A percentile compares a stretch with the other conserved stretches of the same genome.
phyloP scores from a whole-genome alignment of 2,113 vertebrate species.

The Gasterosteus nipponicus region DNA sequence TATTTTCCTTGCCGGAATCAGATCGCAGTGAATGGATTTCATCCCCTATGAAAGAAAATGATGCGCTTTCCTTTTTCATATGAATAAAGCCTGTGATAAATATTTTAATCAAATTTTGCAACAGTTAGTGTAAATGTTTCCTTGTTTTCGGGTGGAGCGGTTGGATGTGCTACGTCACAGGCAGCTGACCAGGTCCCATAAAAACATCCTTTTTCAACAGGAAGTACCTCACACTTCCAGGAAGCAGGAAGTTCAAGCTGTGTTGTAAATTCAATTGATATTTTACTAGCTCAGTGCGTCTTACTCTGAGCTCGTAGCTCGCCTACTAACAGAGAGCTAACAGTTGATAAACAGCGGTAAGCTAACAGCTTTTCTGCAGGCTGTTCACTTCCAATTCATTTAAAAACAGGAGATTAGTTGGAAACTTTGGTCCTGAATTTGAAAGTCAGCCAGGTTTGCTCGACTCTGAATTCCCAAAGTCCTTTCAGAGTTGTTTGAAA shows the following conservation, averaged over 20 bases:
- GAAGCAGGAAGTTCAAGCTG: not conserved
- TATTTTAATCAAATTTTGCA: not conserved
- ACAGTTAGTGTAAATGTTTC: not conserved
- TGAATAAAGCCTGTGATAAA: not conserved
- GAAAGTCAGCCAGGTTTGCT: slow-evolving; percentile 24
- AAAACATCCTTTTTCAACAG: not conserved
- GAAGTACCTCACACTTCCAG: not conserved
- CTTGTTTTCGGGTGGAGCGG: no score
- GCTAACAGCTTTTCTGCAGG: not conserved
- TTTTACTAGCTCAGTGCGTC: not conserved
- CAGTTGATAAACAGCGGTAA: not conserved
- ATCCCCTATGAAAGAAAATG: not conserved
- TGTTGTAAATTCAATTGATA: not conserved
- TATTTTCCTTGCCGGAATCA: slow-evolving; percentile 7
- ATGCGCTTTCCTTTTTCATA: not conserved
- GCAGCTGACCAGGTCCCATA: no score
- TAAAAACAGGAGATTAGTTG: no score
- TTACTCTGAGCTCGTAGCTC: not conserved
- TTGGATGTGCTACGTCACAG: not conserved
- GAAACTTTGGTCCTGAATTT: not conserved
- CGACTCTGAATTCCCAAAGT: slow-evolving; percentile 7
- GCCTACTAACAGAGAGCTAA: not conserved
- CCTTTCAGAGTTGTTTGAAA: slow-evolving; percentile 37
- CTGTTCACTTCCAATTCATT: not conserved
- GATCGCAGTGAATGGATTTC: slow-evolving; percentile 11